phyloP scores from a whole-genome alignment of 2,888 invertebrate genomes.

The Zaprionus lineosus region DNA sequence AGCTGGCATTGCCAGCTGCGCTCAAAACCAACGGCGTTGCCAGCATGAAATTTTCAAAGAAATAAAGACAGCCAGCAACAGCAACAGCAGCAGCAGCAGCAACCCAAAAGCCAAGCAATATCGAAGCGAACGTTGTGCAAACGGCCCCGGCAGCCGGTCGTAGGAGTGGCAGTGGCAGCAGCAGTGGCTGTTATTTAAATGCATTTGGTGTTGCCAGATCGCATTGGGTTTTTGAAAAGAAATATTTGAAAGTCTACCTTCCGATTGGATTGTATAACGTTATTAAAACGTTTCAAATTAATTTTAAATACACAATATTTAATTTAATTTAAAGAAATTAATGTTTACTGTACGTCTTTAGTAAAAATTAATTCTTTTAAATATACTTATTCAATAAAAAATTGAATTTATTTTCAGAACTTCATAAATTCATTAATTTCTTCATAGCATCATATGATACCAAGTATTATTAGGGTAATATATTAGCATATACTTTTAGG shows the following conservation, averaged over 20 bases:
- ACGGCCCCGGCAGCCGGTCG: constrained; percentile 51
- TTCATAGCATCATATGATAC: too few relatives aligned
- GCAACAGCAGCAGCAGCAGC: constrained; percentile 35
- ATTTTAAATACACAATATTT: constrained; percentile 19
- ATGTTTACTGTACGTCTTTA: too few relatives aligned
- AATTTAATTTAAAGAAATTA: constrained; percentile 1
- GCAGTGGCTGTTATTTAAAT: constrained; percentile 62
- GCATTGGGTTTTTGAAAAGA: constrained; percentile 6
- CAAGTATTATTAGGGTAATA: too few relatives aligned
- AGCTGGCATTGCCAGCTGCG: constrained; percentile 54
- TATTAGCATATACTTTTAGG: too few relatives aligned
- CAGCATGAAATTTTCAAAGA: constrained; percentile 50
- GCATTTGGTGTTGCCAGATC: constrained; percentile 53
- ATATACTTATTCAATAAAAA: too few relatives aligned
- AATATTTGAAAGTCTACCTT: constrained; percentile 47
- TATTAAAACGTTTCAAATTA: constrained; percentile 12
- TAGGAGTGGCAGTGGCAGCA: constrained; percentile 59
- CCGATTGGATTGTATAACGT: constrained; percentile 37
- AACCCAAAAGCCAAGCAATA: constrained; percentile 50
- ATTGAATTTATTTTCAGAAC: too few relatives aligned
- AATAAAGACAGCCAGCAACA: constrained; percentile 48
- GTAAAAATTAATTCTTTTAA: too few relatives aligned
- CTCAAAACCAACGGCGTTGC: constrained; percentile 48
- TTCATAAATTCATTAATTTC: too few relatives aligned
- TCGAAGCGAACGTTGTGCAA: constrained; percentile 65